These are phyloP conservation scores for Drosophila paulistorum DNA, from an alignment of 1,140 invertebrate species.

Conservation along the genomic window DNA sequence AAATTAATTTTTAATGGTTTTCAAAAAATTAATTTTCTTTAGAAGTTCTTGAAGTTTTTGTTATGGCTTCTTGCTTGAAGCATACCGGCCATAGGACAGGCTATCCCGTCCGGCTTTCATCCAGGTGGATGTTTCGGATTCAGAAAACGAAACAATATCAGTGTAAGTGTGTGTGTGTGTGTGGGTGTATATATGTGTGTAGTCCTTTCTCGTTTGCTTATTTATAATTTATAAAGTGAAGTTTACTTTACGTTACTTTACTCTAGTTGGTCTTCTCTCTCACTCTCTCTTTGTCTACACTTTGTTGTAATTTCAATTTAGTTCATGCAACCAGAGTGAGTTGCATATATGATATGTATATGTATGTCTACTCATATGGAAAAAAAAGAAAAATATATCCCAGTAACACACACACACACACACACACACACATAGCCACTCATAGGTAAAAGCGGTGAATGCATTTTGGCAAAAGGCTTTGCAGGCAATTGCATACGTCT, in stretches of 20 bases:
- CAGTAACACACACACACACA: neutral
- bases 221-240: slow-evolving; percentile 79
- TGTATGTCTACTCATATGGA: neutral
- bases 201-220: slow-evolving; percentile 55
- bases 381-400: neutral
- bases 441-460: neutral
- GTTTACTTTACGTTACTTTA: slow-evolving; percentile 60
- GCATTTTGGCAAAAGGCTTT: slow-evolving; percentile 12
- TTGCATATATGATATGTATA: neutral
- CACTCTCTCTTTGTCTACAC: neutral
- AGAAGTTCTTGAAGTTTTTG: slow-evolving; percentile 56
- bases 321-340: slow-evolving; percentile 9
- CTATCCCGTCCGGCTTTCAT: neutral
- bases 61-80: slow-evolving; percentile 40
- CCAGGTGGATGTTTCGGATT: neutral
- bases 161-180: neutral
- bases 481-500: slow-evolving; percentile 7
- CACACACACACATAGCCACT: neutral
- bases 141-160: slow-evolving; percentile 3
- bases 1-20: slow-evolving; percentile 81
- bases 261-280: slow-evolving; percentile 28
- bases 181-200: neutral
- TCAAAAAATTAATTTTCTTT: slow-evolving; percentile 78
- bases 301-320: slow-evolving; percentile 16
- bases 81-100: slow-evolving; percentile 42